phyloP scores from a whole-genome alignment of 2,797 vertebrate species.

The Parambassis ranga region DNA sequence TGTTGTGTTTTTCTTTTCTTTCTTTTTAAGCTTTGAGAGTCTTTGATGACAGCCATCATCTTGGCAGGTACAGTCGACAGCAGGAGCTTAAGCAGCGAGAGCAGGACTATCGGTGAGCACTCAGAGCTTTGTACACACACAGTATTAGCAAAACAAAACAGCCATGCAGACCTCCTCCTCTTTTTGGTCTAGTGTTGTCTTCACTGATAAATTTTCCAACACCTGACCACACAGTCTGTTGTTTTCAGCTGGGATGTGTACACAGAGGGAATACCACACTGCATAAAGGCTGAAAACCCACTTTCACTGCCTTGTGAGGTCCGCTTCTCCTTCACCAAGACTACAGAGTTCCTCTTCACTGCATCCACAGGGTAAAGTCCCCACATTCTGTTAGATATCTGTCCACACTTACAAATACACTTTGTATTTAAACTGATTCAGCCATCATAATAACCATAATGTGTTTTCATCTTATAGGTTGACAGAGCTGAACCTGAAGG shows the following conservation, averaged over 20 bases:
- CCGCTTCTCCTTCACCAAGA: conserved; percentile 63
- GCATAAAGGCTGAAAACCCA: neutral
- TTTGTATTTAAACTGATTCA: accelerated
- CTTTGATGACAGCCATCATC: conserved; percentile 43
- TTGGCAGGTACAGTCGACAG: conserved; percentile 27
- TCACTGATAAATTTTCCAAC: too few species aligned
- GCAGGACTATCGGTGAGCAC: conserved; percentile 50
- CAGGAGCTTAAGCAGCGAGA: conserved; percentile 45
- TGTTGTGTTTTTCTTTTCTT: neutral
- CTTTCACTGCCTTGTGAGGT: conserved; percentile 45
- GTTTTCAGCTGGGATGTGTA: conserved; percentile 50
- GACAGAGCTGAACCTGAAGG: conserved; percentile 45
- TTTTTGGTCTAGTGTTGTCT: too few species aligned
- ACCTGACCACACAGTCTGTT: neutral
- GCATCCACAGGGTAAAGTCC: conserved; percentile 27
- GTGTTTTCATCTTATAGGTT: conserved; percentile 25
- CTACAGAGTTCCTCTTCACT: conserved; percentile 23
- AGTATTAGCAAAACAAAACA: neutral
- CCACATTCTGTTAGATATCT: neutral
- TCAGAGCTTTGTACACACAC: neutral
- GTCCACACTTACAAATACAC: neutral
- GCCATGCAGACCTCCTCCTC: neutral
- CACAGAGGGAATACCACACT: conserved; percentile 34
- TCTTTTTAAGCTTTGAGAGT: conserved; percentile 51
- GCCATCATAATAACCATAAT: neutral